Percentiles rank a stretch among this genome's conserved stretches.
Conservation (phyloP, 2,888 invertebrate genomes). For the Neoscelio sp. region DNA sequence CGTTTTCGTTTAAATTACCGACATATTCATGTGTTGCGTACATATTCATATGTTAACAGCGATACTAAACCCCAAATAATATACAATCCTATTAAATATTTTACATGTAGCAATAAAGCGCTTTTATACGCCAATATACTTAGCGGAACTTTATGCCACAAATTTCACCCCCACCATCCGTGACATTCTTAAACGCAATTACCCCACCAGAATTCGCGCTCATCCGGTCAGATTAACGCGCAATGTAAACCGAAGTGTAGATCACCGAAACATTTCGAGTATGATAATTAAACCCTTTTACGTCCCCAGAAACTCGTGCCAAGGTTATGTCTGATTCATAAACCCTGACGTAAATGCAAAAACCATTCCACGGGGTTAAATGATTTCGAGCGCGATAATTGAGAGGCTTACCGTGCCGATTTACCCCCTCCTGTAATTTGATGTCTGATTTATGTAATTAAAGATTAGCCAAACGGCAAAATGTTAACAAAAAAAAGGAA, state of each 20-base stretch:
- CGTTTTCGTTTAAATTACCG: too few species aligned
- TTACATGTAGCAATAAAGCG: conserved; percentile 37
- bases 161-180: conserved; percentile 10
- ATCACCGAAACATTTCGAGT: conserved; percentile 40
- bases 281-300: conserved; percentile 28
- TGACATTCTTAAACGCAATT: conserved; percentile 46
- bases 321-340: background rate
- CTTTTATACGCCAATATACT: conserved; percentile 44
- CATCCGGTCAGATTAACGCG: conserved; percentile 29
- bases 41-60: conserved; percentile 30
- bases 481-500: too few species aligned
- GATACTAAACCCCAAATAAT: conserved; percentile 19
- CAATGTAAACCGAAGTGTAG: conserved; percentile 26
- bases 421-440: too few species aligned
- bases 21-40: background rate
- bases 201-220: conserved; percentile 6
- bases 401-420: too few species aligned
- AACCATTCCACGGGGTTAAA: too few species aligned
- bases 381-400: too few species aligned
- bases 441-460: too few species aligned
- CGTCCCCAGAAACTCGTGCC: background rate
- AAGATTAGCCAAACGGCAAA: too few species aligned
- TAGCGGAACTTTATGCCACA: conserved; percentile 24
- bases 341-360: too few species aligned
- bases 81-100: conserved; percentile 43